phyloP scores from a whole-genome alignment of 1,140 invertebrate species.

The Agrilus planipennis region DNA sequence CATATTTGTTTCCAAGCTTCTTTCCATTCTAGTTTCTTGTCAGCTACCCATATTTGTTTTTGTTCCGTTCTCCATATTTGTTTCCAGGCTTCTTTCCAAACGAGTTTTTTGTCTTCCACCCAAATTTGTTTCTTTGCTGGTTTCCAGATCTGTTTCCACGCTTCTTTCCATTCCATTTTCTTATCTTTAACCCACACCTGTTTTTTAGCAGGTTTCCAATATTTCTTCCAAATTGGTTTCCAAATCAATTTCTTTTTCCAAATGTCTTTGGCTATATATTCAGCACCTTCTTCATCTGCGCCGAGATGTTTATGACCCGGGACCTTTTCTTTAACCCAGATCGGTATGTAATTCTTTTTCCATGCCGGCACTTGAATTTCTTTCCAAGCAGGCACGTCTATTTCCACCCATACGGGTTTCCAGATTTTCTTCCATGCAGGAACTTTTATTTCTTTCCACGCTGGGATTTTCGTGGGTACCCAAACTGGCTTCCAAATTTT shows the following conservation, averaged over 20 bases:
- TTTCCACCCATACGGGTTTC: constrained; percentile 56
- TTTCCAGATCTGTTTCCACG: constrained; percentile 66
- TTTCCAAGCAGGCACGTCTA: constrained; percentile 61
- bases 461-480: constrained; percentile 52
- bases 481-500: constrained; percentile 59
- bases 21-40: constrained; percentile 49
- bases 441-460: constrained; percentile 52
- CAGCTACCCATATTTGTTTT: constrained; percentile 47
- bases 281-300: constrained; percentile 60
- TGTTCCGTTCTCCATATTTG: constrained; percentile 49
- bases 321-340: constrained; percentile 54
- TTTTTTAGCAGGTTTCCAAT: constrained; percentile 66
- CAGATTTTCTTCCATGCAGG: constrained; percentile 60
- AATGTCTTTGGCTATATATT: constrained; percentile 64
- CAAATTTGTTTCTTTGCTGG: constrained; percentile 68
- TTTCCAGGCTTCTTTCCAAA: constrained; percentile 61
- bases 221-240: constrained; percentile 71
- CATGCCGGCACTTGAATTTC: constrained; percentile 64
- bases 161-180: constrained; percentile 65
- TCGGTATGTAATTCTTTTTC: constrained; percentile 59
- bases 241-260: constrained; percentile 71
- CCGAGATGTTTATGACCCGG: constrained; percentile 60
- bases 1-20: constrained; percentile 32
- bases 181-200: constrained; percentile 68
- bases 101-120: constrained; percentile 61